These are phyloP conservation scores for Eledone cirrhosa DNA, from an alignment of 2,888 invertebrate species.

Conservation along the genomic window DNA sequence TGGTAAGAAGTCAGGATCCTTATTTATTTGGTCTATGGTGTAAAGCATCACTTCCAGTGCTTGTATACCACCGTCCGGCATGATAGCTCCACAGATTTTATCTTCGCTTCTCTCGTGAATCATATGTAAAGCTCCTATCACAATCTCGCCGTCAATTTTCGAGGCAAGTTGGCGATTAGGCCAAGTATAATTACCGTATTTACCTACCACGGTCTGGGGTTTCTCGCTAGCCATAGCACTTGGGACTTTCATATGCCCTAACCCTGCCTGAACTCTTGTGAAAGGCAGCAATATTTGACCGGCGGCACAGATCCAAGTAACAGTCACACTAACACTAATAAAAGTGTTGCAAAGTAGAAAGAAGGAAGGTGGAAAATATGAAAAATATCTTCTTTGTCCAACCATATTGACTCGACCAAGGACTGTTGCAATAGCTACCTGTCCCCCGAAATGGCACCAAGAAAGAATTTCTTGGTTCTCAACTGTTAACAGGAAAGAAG, in stretches of 20 bases:
- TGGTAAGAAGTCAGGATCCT: slow-evolving; percentile 73
- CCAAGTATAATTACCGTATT: slow-evolving; percentile 60
- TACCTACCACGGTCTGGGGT: slow-evolving; percentile 39
- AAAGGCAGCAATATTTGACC: slow-evolving; percentile 34
- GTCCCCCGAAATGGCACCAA: background rate
- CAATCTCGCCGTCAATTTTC: slow-evolving; percentile 85
- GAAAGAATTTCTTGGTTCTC: slow-evolving; percentile 1
- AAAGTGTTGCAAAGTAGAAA: background rate
- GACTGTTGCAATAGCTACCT: no score
- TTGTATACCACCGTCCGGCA: slow-evolving; percentile 84
- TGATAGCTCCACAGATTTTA: slow-evolving; percentile 88
- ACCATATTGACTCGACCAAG: background rate
- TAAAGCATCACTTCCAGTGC: slow-evolving; percentile 92
- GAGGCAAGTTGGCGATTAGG: slow-evolving; percentile 72
- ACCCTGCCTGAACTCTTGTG: slow-evolving; percentile 46
- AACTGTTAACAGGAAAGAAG: background rate
- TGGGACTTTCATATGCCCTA: background rate
- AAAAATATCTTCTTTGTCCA: no score
- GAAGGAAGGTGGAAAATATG: no score
- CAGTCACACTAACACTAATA: background rate
- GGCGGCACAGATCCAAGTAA: background rate
- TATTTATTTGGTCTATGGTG: slow-evolving; percentile 81
- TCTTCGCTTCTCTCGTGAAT: slow-evolving; percentile 86
- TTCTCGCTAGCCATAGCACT: slow-evolving; percentile 33
- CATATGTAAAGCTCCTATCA: slow-evolving; percentile 94